These are phyloP conservation scores for Hexactinellida sp. DNA, from an alignment of 37 sponge, comb jelly and placozoan genomes.

Conservation along the genomic window DNA sequence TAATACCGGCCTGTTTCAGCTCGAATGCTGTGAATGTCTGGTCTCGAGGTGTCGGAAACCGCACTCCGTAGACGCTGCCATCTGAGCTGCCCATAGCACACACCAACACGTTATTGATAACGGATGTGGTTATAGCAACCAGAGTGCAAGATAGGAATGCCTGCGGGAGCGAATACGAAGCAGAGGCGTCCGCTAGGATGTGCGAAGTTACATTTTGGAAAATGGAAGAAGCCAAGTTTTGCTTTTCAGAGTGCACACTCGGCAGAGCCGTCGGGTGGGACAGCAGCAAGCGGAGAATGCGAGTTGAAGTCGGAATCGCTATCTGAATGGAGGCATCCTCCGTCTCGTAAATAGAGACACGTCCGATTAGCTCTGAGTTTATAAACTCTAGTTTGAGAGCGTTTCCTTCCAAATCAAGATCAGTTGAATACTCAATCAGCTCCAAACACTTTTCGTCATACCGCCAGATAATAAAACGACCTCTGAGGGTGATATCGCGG, in stretches of 20 bases:
- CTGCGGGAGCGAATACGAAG: not conserved
- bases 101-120: not conserved
- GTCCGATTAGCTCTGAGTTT: not conserved
- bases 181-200: not conserved
- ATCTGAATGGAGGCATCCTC: not conserved
- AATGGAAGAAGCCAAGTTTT: not conserved
- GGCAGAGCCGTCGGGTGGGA: not conserved
- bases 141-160: not conserved
- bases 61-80: not conserved
- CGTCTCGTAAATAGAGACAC: not conserved
- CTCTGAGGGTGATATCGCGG: not conserved
- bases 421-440: not conserved
- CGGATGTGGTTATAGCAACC: not conserved
- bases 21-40: not conserved
- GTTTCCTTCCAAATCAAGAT: not conserved
- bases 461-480: slow-evolving; percentile 10
- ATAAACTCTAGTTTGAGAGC: not conserved
- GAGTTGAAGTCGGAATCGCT: not conserved
- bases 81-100: not conserved
- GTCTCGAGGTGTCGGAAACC: not conserved
- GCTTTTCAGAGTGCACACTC: not conserved
- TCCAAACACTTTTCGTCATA: not conserved
- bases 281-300: not conserved
- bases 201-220: not conserved
- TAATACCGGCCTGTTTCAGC: not conserved